Evolutionary conservation across 2,888 invertebrate species (phyloP), one percentile per base, ranked within the genome.

Genomic region (Caenorhabditis sp.): DNA sequence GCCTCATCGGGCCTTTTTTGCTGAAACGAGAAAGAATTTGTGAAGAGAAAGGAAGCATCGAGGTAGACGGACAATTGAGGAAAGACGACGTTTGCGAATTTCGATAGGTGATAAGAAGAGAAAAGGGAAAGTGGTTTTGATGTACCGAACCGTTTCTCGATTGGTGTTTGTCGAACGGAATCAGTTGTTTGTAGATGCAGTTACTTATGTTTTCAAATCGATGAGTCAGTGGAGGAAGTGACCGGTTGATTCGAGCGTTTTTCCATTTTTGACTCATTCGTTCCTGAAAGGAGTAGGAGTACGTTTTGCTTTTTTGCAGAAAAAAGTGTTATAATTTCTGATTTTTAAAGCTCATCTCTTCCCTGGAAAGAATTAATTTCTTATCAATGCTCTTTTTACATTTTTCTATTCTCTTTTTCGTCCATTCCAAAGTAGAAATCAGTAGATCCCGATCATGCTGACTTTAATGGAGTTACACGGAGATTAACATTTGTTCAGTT

Each of bases 191-290:
- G 37, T 55, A 24, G 26, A 9, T 22, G 22, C 52, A 27, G 39
- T 43, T 43, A 52, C 45, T 22, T 37, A 22, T 37, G 50, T 50
- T 39, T 20, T 13, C 13, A 26, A 48, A 45, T 27, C 20, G 45
- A 41, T 65, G 65, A 65, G 46, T 65, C 55, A 63, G 20, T 45
- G 5, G 52, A 53, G 52, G 32, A 30, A 50, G 13, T 52, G 41
- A 62, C 26, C 41, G 22, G 39, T 43, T 15, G 41, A 39, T 50
- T 37, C 15, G 17, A 27, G n/a, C 15, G 48, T 15, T 8, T 48
- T 6, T 30, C 15, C n/a, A n/a, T 48, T 48, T 32, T 52, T 5
- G 20, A 20, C 20, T 41, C 17, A 17, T 32, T 11, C 22, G 17
- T 52, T 52, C 50, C 30, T 30, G 50, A 39, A 39, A n/a, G n/a